phyloP scores from a whole-genome alignment of 2,797 vertebrate species.

The Intellagama lesueurii region DNA sequence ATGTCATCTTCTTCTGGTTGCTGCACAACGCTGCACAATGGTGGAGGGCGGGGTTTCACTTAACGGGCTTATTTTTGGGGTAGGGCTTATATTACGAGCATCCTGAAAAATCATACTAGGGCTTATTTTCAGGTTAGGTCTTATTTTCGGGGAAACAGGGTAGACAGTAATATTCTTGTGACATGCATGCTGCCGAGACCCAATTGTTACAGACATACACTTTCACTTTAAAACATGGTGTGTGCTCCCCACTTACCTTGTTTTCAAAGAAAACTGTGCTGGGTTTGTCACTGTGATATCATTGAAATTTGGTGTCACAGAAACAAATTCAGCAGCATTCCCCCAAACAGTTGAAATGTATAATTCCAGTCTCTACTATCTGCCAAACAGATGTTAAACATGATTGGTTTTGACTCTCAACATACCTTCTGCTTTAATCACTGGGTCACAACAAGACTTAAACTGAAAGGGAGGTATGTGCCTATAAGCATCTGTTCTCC shows the following conservation, averaged over 20 bases:
- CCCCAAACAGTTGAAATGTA: too few species aligned
- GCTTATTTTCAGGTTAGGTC: too few species aligned
- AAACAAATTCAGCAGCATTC: too few species aligned
- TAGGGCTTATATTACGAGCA: too few species aligned
- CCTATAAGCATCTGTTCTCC: conserved; percentile 38
- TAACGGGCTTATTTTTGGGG: too few species aligned
- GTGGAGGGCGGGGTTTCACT: too few species aligned
- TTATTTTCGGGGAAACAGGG: too few species aligned
- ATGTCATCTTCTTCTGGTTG: too few species aligned
- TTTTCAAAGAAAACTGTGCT: neutral
- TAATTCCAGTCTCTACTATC: neutral
- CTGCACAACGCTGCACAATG: too few species aligned
- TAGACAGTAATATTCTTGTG: neutral
- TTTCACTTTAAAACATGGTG: neutral
- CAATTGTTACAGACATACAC: neutral
- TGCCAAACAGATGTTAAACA: neutral
- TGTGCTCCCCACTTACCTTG: neutral
- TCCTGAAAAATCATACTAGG: too few species aligned
- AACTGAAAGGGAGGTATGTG: neutral
- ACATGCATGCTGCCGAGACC: neutral
- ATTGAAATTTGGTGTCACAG: neutral
- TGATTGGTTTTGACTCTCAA: neutral
- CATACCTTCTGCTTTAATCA: neutral
- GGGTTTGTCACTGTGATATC: neutral
- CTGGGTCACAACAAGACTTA: neutral